A percentile compares a stretch with the other conserved stretches of the same genome.
Evolutionary conservation across 1,140 invertebrate species (phyloP).

Genomic region (Triops cancriformis): DNA sequence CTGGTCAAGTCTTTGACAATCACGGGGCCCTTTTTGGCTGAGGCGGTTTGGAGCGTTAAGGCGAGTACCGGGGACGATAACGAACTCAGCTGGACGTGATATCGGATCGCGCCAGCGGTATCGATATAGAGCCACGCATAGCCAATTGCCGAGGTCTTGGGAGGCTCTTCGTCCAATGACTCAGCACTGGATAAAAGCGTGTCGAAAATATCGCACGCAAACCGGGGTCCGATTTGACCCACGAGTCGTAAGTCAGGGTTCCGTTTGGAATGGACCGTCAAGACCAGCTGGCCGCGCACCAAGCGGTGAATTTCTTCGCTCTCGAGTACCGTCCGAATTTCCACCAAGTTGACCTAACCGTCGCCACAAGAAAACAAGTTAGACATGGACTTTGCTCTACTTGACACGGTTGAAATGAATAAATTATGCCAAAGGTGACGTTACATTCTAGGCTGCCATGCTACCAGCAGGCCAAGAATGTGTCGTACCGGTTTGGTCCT

Average conservation of each 20-base stretch:
- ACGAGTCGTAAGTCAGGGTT: slow-evolving; percentile 50
- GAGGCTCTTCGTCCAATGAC: slow-evolving; percentile 5
- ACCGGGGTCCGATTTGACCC: slow-evolving; percentile 57
- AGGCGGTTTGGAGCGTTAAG: slow-evolving; percentile 28
- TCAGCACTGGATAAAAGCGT: slow-evolving; percentile 36
- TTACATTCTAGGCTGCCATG: too few species aligned
- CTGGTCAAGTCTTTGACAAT: slow-evolving; percentile 44
- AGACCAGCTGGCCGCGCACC: slow-evolving; percentile 56
- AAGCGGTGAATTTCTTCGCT: slow-evolving; percentile 58
- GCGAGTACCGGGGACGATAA: slow-evolving; percentile 19
- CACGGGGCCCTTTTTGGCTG: slow-evolving; percentile 23
- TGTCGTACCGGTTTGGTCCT: not conserved
- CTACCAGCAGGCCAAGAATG: too few species aligned
- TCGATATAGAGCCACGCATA: slow-evolving; percentile 71
- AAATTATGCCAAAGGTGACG: too few species aligned
- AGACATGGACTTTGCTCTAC: slow-evolving; percentile 23
- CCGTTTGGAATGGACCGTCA: slow-evolving; percentile 56
- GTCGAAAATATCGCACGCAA: slow-evolving; percentile 72
- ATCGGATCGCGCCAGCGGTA: slow-evolving; percentile 59
- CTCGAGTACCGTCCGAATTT: slow-evolving; percentile 61
- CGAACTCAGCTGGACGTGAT: slow-evolving; percentile 62
- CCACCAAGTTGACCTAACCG: slow-evolving; percentile 52
- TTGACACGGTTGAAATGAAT: too few species aligned
- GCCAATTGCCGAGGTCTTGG: not conserved
- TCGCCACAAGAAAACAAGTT: slow-evolving; percentile 16